phyloP scores from a whole-genome alignment of 2,113 vertebrate species.

The Protobothrops mucrosquamatus region DNA sequence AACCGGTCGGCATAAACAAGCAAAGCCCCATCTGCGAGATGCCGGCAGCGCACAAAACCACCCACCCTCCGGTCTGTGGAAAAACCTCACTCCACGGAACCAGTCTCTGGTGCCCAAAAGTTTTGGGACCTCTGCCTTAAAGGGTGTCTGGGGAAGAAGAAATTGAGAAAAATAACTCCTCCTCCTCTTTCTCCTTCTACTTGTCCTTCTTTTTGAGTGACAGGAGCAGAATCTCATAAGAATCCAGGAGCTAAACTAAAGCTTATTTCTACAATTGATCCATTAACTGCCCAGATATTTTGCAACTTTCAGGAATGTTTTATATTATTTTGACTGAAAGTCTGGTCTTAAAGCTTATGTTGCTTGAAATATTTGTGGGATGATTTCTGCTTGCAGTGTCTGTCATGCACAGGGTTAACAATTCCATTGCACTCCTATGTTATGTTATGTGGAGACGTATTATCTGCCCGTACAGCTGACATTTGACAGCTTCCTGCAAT shows the following conservation, averaged over 20 bases:
- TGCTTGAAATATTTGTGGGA: not conserved
- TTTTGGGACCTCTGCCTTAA: not conserved
- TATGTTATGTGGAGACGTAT: not conserved
- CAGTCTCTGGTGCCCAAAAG: too few species aligned
- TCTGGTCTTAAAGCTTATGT: not conserved
- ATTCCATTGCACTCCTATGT: not conserved
- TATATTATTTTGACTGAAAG: not conserved
- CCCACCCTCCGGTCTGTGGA: too few species aligned
- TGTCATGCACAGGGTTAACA: not conserved
- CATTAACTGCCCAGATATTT: not conserved
- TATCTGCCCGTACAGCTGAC: not conserved
- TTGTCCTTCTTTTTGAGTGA: not conserved
- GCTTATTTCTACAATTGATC: not conserved
- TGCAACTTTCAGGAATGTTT: not conserved
- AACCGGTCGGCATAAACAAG: too few species aligned
- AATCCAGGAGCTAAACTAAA: not conserved
- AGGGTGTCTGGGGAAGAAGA: not conserved
- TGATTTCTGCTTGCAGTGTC: not conserved
- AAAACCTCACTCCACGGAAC: too few species aligned
- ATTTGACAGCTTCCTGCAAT: not conserved
- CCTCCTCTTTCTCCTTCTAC: not conserved
- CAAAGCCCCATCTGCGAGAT: too few species aligned
- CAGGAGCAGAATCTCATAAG: not conserved
- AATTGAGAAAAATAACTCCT: not conserved
- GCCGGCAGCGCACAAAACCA: too few species aligned